Evolutionary conservation across 2,888 invertebrate species (phyloP).

Genomic region (Scrobipalpa costella): DNA sequence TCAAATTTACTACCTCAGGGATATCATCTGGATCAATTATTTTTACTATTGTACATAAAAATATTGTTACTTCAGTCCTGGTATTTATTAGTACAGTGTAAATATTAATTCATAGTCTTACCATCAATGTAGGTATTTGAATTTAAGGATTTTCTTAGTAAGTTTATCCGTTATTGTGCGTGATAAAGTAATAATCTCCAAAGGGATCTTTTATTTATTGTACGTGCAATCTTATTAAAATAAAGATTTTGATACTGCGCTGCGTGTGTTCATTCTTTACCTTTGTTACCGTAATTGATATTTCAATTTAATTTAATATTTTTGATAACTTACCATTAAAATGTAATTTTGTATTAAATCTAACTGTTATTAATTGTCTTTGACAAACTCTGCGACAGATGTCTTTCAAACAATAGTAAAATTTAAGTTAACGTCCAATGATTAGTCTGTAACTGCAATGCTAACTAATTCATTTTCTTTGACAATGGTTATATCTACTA

Average conservation of each 20-base stretch:
- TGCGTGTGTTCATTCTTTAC: not conserved
- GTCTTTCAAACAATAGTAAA: constrained; percentile 41
- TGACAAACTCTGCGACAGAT: not conserved
- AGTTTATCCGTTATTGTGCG: constrained; percentile 31
- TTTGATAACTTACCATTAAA: too few relatives aligned
- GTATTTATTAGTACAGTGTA: too few relatives aligned
- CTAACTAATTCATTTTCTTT: constrained; percentile 3
- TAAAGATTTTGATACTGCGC: constrained; percentile 17
- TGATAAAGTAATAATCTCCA: constrained; percentile 44
- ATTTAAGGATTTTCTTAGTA: not conserved
- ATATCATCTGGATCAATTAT: not conserved
- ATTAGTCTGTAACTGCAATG: constrained; percentile 23
- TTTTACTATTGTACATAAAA: not conserved
- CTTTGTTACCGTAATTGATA: not conserved
- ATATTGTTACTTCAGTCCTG: not conserved
- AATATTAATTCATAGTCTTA: too few relatives aligned
- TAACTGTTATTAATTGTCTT: not conserved
- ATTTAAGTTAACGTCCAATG: constrained; percentile 40
- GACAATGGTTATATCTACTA: constrained; percentile 39
- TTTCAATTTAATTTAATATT: too few relatives aligned
- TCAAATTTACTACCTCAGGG: not conserved
- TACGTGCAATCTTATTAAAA: not conserved
- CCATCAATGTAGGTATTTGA: not conserved
- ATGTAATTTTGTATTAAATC: not conserved
- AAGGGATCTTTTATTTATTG: constrained; percentile 43